phyloP scores from a whole-genome alignment of 2,888 invertebrate genomes.

The Malthinus flaveolus region DNA sequence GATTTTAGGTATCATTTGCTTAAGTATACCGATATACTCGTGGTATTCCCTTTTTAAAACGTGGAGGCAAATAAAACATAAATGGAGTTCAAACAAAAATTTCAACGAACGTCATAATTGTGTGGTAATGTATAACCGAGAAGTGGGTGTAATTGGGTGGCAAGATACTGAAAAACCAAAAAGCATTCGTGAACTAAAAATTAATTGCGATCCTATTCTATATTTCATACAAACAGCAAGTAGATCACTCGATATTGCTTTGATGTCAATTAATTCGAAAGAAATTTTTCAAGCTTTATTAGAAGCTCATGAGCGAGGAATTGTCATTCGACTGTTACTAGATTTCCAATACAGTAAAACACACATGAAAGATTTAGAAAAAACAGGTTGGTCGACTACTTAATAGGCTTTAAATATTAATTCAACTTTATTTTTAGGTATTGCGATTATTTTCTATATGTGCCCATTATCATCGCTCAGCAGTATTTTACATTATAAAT shows the following conservation, averaged over 20 bases:
- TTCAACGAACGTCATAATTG: slow-evolving; percentile 44
- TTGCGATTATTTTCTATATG: slow-evolving; percentile 37
- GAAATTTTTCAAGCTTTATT: slow-evolving; percentile 37
- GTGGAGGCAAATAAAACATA: slow-evolving; percentile 32
- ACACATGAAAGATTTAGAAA: slow-evolving; percentile 31
- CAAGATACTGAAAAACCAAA: slow-evolving; percentile 24
- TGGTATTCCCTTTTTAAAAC: slow-evolving; percentile 38
- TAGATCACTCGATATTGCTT: slow-evolving; percentile 41
- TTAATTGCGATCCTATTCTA: slow-evolving; percentile 39
- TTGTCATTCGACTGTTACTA: slow-evolving; percentile 42
- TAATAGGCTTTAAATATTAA: neutral
- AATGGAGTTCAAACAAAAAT: slow-evolving; percentile 34
- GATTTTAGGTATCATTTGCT: no score
- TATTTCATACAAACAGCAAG: slow-evolving; percentile 45
- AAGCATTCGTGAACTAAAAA: neutral
- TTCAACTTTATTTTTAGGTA: slow-evolving; percentile 33
- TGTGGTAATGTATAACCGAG: slow-evolving; percentile 41
- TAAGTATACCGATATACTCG: slow-evolving; percentile 30
- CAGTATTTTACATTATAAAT: slow-evolving; percentile 50
- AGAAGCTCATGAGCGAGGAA: slow-evolving; percentile 38
- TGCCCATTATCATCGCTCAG: slow-evolving; percentile 30
- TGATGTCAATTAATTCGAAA: slow-evolving; percentile 41
- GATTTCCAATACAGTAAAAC: slow-evolving; percentile 39
- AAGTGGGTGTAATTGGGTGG: slow-evolving; percentile 41
- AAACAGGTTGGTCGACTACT: slow-evolving; percentile 33